phyloP scores from a whole-genome alignment of 2,797 vertebrate genomes.

The Tiaroga cobitis region DNA sequence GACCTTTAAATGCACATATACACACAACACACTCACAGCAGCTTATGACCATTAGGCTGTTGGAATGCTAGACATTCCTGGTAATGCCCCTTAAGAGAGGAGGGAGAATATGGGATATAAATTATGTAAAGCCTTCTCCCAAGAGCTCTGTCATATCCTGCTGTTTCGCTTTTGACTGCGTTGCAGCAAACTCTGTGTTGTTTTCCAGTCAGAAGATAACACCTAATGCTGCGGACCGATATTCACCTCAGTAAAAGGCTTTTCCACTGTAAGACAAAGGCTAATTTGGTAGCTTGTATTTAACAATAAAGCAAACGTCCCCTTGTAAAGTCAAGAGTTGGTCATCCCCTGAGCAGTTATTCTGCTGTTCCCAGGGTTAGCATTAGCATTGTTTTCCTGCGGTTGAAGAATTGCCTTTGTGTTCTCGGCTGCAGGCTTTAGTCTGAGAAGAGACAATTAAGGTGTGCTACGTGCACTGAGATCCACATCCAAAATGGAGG shows the following conservation, averaged over 20 bases:
- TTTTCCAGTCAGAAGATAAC: conserved; percentile 50
- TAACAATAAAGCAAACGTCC: conserved; percentile 33
- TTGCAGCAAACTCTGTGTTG: conserved; percentile 42
- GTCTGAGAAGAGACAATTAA: conserved; percentile 41
- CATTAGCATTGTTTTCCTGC: conserved; percentile 39
- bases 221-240: conserved; percentile 43
- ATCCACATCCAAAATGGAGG: conserved; percentile 61
- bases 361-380: conserved; percentile 16
- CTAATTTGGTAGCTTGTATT: conserved; percentile 29
- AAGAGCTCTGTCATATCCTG: conserved; percentile 63
- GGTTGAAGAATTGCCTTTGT: conserved; percentile 48
- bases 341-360: conserved; percentile 9
- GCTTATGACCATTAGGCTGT: conserved; percentile 46
- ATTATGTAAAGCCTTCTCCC: conserved; percentile 76
- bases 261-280: conserved; percentile 34
- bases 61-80: conserved; percentile 59
- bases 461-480: conserved; percentile 63
- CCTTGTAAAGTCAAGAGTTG: conserved; percentile 33
- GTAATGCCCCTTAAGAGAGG: conserved; percentile 74
- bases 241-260: conserved; percentile 41
- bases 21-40: conserved; percentile 18
- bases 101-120: conserved; percentile 68
- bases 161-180: conserved; percentile 32
- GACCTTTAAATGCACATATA: conserved; percentile 3
- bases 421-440: conserved; percentile 25